A percentile compares a stretch with the other conserved stretches of the same genome.
phyloP scores from a whole-genome alignment of 2,797 vertebrate genomes.

The Acanthopagrus latus region DNA sequence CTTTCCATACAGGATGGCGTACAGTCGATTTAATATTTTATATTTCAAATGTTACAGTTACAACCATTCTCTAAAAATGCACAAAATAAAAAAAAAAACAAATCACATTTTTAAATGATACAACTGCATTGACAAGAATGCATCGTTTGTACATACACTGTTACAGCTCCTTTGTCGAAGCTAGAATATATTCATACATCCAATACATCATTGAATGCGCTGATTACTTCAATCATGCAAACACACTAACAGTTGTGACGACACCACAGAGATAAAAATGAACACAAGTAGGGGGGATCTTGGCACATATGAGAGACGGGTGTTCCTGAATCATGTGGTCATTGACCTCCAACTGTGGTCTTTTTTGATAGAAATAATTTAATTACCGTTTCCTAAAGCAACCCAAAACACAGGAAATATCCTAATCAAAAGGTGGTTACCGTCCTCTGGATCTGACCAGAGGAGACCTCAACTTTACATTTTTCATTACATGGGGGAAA shows the following conservation, averaged over 20 bases:
- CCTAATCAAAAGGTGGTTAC: not conserved
- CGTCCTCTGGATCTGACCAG: not conserved
- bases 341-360: not conserved
- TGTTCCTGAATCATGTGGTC: not conserved
- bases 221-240: constrained; percentile 1
- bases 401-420: constrained; percentile 5
- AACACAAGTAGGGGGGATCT: not conserved
- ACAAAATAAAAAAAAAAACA: constrained; percentile 59
- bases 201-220: constrained; percentile 57
- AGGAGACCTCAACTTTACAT: not conserved
- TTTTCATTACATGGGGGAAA: not conserved
- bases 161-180: constrained; percentile 67
- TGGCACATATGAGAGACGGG: not conserved
- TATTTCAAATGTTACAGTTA: constrained; percentile 57
- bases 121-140: constrained; percentile 69
- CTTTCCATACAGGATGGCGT: not conserved
- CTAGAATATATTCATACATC: constrained; percentile 68
- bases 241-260: constrained; percentile 13
- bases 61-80: constrained; percentile 38
- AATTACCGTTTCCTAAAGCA: not conserved
- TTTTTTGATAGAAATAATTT: not conserved
- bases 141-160: constrained; percentile 54
- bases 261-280: not conserved
- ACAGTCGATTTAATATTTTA: constrained; percentile 53
- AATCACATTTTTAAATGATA: constrained; percentile 33